Base-by-base conservation (phyloP, 1,140 invertebrate species). In the Drosophila tsacasi region DNA sequence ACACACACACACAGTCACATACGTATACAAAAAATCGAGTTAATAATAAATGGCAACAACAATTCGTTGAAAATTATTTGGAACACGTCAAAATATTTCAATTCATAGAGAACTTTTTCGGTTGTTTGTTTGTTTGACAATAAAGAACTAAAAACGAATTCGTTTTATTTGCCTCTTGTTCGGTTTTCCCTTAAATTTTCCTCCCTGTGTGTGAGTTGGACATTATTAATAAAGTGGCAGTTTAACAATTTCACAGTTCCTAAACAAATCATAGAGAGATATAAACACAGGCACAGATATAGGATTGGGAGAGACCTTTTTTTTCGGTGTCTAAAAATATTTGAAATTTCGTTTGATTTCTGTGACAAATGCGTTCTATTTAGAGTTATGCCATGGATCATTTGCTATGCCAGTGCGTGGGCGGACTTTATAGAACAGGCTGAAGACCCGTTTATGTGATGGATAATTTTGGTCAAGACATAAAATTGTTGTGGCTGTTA, bases 11-110 rank as follows among this genome's bases (percentile, higher is more conserved):
- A 8, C n/a, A 35, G 32, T 12, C 57, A 40, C 44, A 71, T 44
- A 44, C 19, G 17, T 5, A 12, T 21, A 15, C 15, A 65, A 27
- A 46, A 61, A 65, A 76, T 76, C 49, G 79, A 83, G 83, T 86
- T 86, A 83, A 89, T 89, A 83, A 87, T 87, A 89, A 86, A 85
- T 72, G 65, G 62, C 76, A 76, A 44, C 44, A 81, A 63, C 40
- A 67, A 50, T 27, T 62, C 35, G 55, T 35, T 66, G 49, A 69
- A 71, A 76, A 83, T 75, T 46, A 65, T 89, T 87, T 89, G 81
- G 84, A 87, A 89, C 84, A 90, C 78, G 84, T 89, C 84, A 89
- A 89, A 89, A 89, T 89, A 90, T 89, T 79, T 89, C 68, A 89
- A 89, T 90, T 89, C 84, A 79, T 78, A 79, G n/a, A 60, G 32